Base-by-base conservation (phyloP, 2,888 invertebrate genomes). In the Caenorhabditis angaria region DNA sequence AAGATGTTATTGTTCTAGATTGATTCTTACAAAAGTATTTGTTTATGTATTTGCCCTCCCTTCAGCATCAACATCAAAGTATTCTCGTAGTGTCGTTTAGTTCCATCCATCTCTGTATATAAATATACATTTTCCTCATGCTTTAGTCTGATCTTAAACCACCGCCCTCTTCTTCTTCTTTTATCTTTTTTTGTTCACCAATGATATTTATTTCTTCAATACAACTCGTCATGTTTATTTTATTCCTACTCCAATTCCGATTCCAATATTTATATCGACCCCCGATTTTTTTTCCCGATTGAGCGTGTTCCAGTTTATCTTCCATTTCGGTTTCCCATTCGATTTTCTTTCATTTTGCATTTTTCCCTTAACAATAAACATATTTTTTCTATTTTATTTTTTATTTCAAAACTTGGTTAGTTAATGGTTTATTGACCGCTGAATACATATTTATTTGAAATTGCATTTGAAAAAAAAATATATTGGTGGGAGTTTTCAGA, bases 361-460 rank as follows among this genome's bases (percentile, higher is more conserved):
- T 58, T 58, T 60, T 51, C 14, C 14, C 8, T 25, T 54, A 28
- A 3, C 18, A 54, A 27, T 27, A 54, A 54, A 54, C 24, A 12
- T 51, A 51, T 51, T 3, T 3, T 10, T 54, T 27, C 4, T 2
- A 28, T 2, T 18, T 8, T 10, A 22, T 35, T 32, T 35, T 27
- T 20, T 27, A 24, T 5, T 25, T 10, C 3, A 53, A n/a, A n/a
- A 24, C 20, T 57, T 56, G 24, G 0, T 57, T 50, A 22, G 20
- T n/a, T 27, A 29, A 12, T 22, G 8, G n/a, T 18, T 47, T 41
- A 27, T 50, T 62, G 57, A 20, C 47, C 18, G n/a, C 29, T 50
- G 41, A 63, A 27, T 51, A 28, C 25, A 56, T 27, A 50, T 59
- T 51, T 53, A 29, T 47, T 51, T 47, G 3, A 32, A 35, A 32